phyloP scores from a whole-genome alignment of 2,888 invertebrate species.

The Drosophila eohydei region DNA sequence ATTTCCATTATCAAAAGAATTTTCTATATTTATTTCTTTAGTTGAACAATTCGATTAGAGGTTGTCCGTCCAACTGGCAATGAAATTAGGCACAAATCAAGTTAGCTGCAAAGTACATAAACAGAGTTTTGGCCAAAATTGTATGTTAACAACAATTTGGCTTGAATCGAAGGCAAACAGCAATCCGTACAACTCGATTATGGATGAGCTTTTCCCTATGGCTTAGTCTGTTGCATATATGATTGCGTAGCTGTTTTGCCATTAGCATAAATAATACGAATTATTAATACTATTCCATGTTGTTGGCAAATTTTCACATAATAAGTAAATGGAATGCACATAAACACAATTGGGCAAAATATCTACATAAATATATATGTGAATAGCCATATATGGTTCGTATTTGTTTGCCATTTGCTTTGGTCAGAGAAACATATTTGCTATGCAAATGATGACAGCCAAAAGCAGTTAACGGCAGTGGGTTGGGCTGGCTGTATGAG shows the following conservation, averaged over 20 bases:
- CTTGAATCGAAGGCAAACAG: slow-evolving; percentile 2
- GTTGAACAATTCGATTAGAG: not conserved
- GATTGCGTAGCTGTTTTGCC: slow-evolving; percentile 25
- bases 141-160: slow-evolving; percentile 12
- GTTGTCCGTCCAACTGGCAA: not conserved
- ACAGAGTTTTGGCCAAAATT: slow-evolving; percentile 14
- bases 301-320: slow-evolving; percentile 57
- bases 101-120: not conserved
- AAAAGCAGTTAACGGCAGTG: slow-evolving; percentile 20
- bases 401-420: slow-evolving; percentile 11
- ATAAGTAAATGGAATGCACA: slow-evolving; percentile 31
- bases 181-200: slow-evolving; percentile 31
- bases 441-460: slow-evolving; percentile 66
- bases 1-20: too few species aligned
- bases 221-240: slow-evolving; percentile 8
- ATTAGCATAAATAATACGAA: slow-evolving; percentile 55
- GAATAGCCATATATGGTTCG: slow-evolving; percentile 1
- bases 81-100: slow-evolving; percentile 24
- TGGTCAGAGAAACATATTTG: slow-evolving; percentile 47
- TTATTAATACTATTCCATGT: slow-evolving; percentile 41
- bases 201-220: slow-evolving; percentile 19
- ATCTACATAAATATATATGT: slow-evolving; percentile 16
- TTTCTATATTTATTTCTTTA: not conserved
- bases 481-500: not conserved
- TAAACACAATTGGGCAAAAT: slow-evolving; percentile 42